Conservation (phyloP, 2,113 vertebrate species). For the Neolamprologus longior region DNA sequence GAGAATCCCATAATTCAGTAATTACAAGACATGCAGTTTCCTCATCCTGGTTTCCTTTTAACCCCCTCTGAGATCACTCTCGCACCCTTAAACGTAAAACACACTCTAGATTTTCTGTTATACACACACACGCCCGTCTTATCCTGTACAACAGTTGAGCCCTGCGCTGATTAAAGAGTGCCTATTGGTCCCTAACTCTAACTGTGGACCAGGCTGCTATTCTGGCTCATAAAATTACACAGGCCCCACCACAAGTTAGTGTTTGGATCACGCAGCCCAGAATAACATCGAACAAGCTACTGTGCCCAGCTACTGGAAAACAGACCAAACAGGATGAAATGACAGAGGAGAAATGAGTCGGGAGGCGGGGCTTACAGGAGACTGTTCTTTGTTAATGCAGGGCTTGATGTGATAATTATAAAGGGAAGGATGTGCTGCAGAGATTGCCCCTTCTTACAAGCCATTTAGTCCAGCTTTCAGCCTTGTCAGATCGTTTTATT, state of each 20-base stretch:
- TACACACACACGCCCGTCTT: neutral
- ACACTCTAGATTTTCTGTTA: neutral
- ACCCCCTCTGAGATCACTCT: neutral
- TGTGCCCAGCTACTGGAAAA: neutral
- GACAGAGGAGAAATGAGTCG: neutral
- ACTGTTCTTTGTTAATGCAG: neutral
- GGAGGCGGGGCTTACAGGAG: neutral
- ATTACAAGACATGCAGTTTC: constrained; percentile 16
- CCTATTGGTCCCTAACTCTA: neutral
- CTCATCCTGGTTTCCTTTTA: neutral
- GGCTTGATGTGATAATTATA: constrained; percentile 3
- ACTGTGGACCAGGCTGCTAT: neutral
- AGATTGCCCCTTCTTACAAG: neutral
- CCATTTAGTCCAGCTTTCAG: neutral
- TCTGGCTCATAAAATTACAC: constrained; percentile 43
- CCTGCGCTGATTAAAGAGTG: constrained; percentile 29
- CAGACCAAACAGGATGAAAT: neutral
- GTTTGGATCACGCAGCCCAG: constrained; percentile 7
- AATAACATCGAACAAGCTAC: constrained; percentile 25
- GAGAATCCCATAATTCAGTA: constrained; percentile 17
- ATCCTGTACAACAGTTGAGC: neutral
- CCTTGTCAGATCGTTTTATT: neutral
- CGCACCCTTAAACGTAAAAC: neutral
- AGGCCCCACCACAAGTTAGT: constrained; percentile 4
- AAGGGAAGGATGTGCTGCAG: neutral